Evolutionary conservation across 2,888 invertebrate genomes (phyloP).

Genomic region (Erynnis tages): DNA sequence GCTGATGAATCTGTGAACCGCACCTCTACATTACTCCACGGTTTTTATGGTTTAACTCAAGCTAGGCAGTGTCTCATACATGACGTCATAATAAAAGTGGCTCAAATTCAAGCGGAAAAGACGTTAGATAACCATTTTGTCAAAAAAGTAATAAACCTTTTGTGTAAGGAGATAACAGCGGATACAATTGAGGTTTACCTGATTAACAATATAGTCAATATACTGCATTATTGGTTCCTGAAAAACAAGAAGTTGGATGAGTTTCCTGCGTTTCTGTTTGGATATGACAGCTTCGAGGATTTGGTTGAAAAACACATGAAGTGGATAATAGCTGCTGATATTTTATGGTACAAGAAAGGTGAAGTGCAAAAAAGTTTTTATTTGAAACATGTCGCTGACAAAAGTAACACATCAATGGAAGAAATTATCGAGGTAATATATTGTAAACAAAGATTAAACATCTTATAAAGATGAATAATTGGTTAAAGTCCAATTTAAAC

Average conservation of each 20-base stretch:
- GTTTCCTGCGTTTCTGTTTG: constrained; percentile 68
- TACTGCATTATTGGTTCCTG: constrained; percentile 75
- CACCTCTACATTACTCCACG: constrained; percentile 80
- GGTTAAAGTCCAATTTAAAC: too few relatives aligned
- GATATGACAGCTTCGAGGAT: constrained; percentile 48
- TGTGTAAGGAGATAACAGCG: constrained; percentile 48
- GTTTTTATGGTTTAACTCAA: constrained; percentile 76
- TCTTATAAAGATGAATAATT: neutral
- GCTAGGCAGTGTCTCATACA: constrained; percentile 74
- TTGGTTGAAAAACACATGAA: constrained; percentile 70
- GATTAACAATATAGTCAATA: constrained; percentile 65
- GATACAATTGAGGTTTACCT: constrained; percentile 54
- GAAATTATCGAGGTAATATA: constrained; percentile 50
- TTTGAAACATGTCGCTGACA: constrained; percentile 43
- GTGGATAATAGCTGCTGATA: constrained; percentile 69
- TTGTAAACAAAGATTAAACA: neutral
- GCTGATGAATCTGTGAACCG: constrained; percentile 82
- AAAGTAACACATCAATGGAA: constrained; percentile 39
- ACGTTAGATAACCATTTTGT: constrained; percentile 63
- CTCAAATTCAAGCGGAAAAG: constrained; percentile 78
- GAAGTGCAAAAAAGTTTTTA: constrained; percentile 49
- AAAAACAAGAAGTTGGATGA: constrained; percentile 54
- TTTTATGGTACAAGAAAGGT: constrained; percentile 61
- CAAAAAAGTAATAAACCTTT: constrained; percentile 65
- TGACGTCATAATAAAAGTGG: constrained; percentile 74